A percentile compares a stretch with the other conserved stretches of the same genome.
phyloP scores from a whole-genome alignment of 2,888 invertebrate species.

The Saturnia pavonia region DNA sequence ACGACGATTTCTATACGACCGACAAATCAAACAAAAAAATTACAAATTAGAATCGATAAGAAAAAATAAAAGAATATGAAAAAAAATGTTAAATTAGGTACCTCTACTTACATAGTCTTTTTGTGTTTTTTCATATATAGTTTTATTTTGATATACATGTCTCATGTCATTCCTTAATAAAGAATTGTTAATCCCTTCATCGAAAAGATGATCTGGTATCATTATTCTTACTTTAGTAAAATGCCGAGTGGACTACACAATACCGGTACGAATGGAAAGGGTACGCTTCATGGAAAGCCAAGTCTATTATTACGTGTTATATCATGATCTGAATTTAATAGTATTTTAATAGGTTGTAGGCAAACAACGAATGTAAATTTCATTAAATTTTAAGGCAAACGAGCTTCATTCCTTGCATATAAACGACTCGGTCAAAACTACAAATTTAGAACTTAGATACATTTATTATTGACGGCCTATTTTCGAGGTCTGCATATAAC shows the following conservation, averaged over 20 bases:
- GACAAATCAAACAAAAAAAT: no score
- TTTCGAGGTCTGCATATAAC: not conserved
- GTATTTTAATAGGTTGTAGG: slow-evolving; percentile 15
- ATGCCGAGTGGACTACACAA: not conserved
- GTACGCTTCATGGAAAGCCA: not conserved
- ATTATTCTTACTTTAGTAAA: slow-evolving; percentile 27
- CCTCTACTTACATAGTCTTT: slow-evolving; percentile 68
- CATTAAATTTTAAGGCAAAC: slow-evolving; percentile 73
- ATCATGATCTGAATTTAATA: slow-evolving; percentile 35
- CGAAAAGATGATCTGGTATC: slow-evolving; percentile 70
- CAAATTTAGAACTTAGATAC: not conserved
- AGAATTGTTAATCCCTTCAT: slow-evolving; percentile 66
- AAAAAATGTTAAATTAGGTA: not conserved
- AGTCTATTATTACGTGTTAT: slow-evolving; percentile 11
- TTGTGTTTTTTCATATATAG: slow-evolving; percentile 61
- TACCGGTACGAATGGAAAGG: not conserved
- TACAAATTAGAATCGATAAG: not conserved
- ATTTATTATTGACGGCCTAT: not conserved
- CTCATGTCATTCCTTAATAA: slow-evolving; percentile 67
- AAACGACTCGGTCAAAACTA: slow-evolving; percentile 38
- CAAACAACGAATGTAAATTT: slow-evolving; percentile 64
- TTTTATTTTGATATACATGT: slow-evolving; percentile 52
- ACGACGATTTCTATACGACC: no score
- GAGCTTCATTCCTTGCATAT: slow-evolving; percentile 59
- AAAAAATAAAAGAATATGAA: not conserved